Conservation (phyloP, 2,797 vertebrate genomes). For the Rallus crepitans region DNA sequence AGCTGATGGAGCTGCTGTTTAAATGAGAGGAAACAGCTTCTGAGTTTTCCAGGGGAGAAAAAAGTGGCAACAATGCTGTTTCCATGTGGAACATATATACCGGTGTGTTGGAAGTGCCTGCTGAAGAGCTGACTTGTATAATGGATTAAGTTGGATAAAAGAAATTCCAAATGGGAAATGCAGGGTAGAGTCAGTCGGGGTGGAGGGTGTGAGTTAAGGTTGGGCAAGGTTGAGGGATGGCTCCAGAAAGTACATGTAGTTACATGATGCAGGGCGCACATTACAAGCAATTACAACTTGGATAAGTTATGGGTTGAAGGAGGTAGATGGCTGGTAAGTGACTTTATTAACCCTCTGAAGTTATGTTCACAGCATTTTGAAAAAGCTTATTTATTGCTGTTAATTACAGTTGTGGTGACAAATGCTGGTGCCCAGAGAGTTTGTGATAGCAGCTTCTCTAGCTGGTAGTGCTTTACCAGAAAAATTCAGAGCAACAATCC, state of each 20-base stretch:
- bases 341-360: constrained; percentile 77
- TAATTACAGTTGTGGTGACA: constrained; percentile 64
- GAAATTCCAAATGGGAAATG: neutral
- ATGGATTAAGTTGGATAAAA: neutral
- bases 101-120: neutral
- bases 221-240: constrained; percentile 63
- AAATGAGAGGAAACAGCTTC: neutral
- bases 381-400: constrained; percentile 71
- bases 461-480: constrained; percentile 47
- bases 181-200: rapidly evolving
- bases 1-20: neutral
- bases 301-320: constrained; percentile 74
- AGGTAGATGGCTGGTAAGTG: constrained; percentile 61
- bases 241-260: constrained; percentile 23
- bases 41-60: neutral
- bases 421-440: constrained; percentile 33
- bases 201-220: neutral
- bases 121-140: neutral
- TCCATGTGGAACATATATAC: neutral
- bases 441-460: constrained; percentile 45
- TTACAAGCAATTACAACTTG: constrained; percentile 80
- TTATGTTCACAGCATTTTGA: constrained; percentile 60
- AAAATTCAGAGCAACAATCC: constrained; percentile 56
- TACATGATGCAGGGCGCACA: constrained; percentile 65
- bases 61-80: neutral